Evolutionary conservation across 2,888 invertebrate species (phyloP).

Genomic region (Plebejus anna): DNA sequence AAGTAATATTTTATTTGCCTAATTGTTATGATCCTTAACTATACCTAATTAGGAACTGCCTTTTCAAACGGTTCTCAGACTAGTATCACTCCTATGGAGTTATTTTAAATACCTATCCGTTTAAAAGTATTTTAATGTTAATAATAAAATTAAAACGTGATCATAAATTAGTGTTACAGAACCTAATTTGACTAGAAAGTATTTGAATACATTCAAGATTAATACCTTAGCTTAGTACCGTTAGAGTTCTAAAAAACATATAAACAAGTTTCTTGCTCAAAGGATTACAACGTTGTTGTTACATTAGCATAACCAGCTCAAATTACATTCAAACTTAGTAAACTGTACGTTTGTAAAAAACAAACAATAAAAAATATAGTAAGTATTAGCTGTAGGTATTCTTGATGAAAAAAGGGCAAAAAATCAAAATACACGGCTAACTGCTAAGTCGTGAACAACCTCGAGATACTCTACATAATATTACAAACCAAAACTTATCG

Average conservation of each 20-base stretch:
- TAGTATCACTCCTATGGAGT: no score
- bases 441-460: no score
- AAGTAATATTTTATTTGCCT: no score
- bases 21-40: no score
- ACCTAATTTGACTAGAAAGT: slow-evolving; percentile 4
- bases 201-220: slow-evolving; percentile 9
- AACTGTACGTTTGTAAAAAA: not conserved
- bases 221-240: not conserved
- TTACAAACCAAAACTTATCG: not conserved
- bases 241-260: slow-evolving; percentile 21
- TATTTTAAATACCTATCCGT: no score
- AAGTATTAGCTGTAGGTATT: not conserved
- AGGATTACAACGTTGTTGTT: not conserved
- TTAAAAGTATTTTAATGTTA: no score
- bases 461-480: not conserved
- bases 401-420: not conserved
- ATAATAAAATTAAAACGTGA: no score
- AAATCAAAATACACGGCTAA: no score
- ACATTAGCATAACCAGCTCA: slow-evolving; percentile 17
- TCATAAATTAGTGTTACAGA: not conserved
- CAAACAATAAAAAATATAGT: not conserved
- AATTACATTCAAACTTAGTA: not conserved
- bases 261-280: slow-evolving; percentile 1
- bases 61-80: no score
- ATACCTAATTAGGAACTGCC: no score